Base-by-base conservation (phyloP, 2,113 vertebrate genomes). In the Taurulus bubalis region DNA sequence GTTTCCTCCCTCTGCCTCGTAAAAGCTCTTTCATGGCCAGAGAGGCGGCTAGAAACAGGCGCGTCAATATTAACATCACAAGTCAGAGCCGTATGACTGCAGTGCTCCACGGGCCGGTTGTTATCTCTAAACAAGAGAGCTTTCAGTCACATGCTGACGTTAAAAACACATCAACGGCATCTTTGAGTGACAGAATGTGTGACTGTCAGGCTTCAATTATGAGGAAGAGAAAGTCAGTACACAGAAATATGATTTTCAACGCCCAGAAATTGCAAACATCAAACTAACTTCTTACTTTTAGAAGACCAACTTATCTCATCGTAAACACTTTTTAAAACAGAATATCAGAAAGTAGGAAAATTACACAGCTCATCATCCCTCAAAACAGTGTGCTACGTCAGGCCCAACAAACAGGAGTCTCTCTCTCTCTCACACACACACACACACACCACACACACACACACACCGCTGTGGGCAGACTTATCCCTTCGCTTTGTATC, bases 21-120 rank as follows among this genome's bases (percentile, higher is more conserved):
- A 56, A 56, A 30, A 72, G n/a, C 32, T 79, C 18, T 1, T 12
- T 59, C 60, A 32, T 71, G 22, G 22, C 65, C 40, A 11, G 6
- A 0, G 22, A 22, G 60, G 6, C 10, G 26, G 6, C 59, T 42
- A n/a, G 26, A 71, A 66, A 58, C 59, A 71, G 60, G 74, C 4
- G 34, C 62, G 71, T 77, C 64, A 40, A 28, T 49, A 18, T 47
- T 14, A 74, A 47, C 32, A 55, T 56, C 66, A 73, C 11, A 26
- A 79, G 58, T 30, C 36, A 9, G 24, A 66, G 63, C 60, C 12
- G 0, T 38, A 30, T 4, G 59, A 26, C 71, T 34, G 32, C 70
- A 34, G 22, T 0, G 8, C 34, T 53, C 30, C 49, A 45, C 38
- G 32, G 24, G 66, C 34, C 14, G 40, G 6, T 68, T 72, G 53